These are phyloP conservation scores for Aporrectodea caliginosa DNA, from an alignment of 1,140 invertebrate species.

Conservation along the genomic window DNA sequence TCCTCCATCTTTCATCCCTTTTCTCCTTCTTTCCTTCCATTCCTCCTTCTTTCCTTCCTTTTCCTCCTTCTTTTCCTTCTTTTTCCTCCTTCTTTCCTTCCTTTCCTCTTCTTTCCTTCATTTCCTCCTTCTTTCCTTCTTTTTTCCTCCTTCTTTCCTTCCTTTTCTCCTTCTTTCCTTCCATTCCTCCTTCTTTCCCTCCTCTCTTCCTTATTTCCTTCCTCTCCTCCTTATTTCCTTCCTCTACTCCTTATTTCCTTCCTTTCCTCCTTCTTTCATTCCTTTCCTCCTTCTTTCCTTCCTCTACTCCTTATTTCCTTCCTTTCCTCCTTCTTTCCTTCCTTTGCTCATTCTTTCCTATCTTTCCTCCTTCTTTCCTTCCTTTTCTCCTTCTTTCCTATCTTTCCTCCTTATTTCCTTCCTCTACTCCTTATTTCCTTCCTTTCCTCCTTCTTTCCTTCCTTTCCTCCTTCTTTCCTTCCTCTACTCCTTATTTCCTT, in stretches of 20 bases:
- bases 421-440: not conserved
- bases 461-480: conserved; percentile 8
- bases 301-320: conserved; percentile 24
- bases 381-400: conserved; percentile 21
- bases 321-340: conserved; percentile 24
- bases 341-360: conserved; percentile 41
- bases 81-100: not conserved
- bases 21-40: too few relatives aligned
- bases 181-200: not conserved
- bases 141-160: not conserved
- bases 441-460: conserved; percentile 8
- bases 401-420: not conserved
- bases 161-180: not conserved
- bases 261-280: conserved; percentile 1
- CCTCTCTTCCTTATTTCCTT: not conserved
- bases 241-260: conserved; percentile 12
- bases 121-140: too few relatives aligned
- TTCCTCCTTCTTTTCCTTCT: not conserved
- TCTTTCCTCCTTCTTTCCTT: not conserved
- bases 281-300: conserved; percentile 21
- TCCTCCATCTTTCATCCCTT: not conserved
- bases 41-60: too few relatives aligned
- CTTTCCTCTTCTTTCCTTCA: conserved; percentile 2
- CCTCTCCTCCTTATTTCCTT: conserved; percentile 7
- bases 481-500: conserved; percentile 8